phyloP scores from a whole-genome alignment of 2,888 invertebrate species.

The Ectemnius continuus region DNA sequence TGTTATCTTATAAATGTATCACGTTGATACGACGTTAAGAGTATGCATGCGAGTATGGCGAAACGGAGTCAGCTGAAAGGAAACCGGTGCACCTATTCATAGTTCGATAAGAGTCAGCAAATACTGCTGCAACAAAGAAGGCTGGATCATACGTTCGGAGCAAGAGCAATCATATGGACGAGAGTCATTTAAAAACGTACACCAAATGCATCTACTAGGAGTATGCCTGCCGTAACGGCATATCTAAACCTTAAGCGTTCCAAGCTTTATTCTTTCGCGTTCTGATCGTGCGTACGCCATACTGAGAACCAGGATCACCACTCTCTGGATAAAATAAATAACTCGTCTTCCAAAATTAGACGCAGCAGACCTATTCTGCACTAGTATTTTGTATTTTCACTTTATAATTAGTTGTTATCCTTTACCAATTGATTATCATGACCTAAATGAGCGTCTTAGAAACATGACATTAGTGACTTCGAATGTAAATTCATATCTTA shows the following conservation, averaged over 20 bases:
- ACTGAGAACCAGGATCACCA: slow-evolving; percentile 15
- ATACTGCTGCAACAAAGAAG: slow-evolving; percentile 57
- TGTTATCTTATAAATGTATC: neutral
- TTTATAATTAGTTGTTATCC: neutral
- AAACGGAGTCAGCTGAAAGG: slow-evolving; percentile 59
- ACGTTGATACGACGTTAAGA: slow-evolving; percentile 32
- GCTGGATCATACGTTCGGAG: slow-evolving; percentile 41
- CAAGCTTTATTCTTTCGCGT: slow-evolving; percentile 38
- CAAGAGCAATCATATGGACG: slow-evolving; percentile 41
- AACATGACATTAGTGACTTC: neutral
- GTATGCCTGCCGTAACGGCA: slow-evolving; percentile 22
- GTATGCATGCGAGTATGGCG: slow-evolving; percentile 48
- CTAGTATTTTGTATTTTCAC: neutral
- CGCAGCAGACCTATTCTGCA: neutral
- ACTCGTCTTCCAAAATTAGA: neutral
- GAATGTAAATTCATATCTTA: neutral
- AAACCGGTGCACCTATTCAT: slow-evolving; percentile 71
- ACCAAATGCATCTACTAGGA: slow-evolving; percentile 27
- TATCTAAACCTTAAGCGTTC: slow-evolving; percentile 32
- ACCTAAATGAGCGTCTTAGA: neutral
- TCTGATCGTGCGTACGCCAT: slow-evolving; percentile 25
- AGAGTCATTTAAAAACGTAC: slow-evolving; percentile 43
- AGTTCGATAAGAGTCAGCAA: slow-evolving; percentile 65
- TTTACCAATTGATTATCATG: slow-evolving; percentile 18
- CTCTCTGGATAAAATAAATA: neutral